These are phyloP conservation scores for Drosophila grimshawi DNA, from an alignment of 1,140 invertebrate species.

Conservation along the genomic window DNA sequence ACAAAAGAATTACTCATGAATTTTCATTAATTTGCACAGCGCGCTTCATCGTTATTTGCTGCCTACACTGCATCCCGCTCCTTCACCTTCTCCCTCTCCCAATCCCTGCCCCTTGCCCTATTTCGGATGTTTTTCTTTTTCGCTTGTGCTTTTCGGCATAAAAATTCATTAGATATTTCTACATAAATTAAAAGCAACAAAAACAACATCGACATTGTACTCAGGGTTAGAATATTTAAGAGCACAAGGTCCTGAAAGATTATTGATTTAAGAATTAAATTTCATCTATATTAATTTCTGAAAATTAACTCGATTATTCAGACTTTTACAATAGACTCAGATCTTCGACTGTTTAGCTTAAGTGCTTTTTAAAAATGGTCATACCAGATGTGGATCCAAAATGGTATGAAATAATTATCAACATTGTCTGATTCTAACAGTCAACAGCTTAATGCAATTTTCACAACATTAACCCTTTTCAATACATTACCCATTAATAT, in stretches of 20 bases:
- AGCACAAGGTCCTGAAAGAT: conserved; percentile 22
- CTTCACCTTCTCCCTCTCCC: not conserved
- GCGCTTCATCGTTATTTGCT: not conserved
- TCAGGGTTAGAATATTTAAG: conserved; percentile 17
- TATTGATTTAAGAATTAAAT: not conserved
- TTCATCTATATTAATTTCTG: too few relatives aligned
- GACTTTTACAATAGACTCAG: too few relatives aligned
- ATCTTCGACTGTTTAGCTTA: too few relatives aligned
- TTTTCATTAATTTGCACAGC: conserved; percentile 72
- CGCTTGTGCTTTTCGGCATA: conserved; percentile 50
- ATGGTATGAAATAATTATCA: too few relatives aligned
- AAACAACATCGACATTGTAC: conserved; percentile 15
- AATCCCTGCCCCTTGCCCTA: not conserved
- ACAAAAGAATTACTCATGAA: conserved; percentile 69
- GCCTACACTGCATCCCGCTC: conserved; percentile 9
- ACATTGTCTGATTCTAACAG: not conserved
- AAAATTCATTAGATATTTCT: conserved; percentile 80
- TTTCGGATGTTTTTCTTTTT: conserved; percentile 20
- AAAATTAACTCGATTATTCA: too few relatives aligned
- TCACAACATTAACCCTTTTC: not conserved
- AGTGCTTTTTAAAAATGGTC: too few relatives aligned
- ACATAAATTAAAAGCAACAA: conserved; percentile 66
- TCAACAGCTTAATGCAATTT: not conserved
- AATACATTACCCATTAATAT: not conserved
- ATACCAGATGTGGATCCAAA: too few relatives aligned